Evolutionary conservation across 2,797 vertebrate species (phyloP), one percentile per base, ranked within the genome.

Genomic region (Protosalanx chinensis): DNA sequence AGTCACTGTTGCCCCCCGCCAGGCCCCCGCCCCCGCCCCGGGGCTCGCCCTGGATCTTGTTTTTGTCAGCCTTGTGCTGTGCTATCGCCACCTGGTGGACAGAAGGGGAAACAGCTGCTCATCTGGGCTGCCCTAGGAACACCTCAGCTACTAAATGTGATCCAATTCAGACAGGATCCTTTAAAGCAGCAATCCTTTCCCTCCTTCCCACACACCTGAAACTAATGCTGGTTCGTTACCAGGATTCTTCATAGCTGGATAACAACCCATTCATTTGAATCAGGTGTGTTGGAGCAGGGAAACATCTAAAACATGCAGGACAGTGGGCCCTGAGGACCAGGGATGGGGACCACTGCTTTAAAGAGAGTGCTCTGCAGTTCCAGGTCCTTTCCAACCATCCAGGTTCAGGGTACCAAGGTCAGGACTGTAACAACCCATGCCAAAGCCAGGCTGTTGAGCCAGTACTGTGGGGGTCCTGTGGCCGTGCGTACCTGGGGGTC

Each of bases 21-120:
- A 91, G 90, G 79, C 93, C 94, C 78, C 96, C 96, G 10, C 89
- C 88, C 1, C 89, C 89, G 1, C 95, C 93, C 91, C 96, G 90
- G 53, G 95, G 95, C 84, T 98, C 97, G 57, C 97, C 96, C 0
- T 97, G 96, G 88, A 97, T 96, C 93, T 98, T 97, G 90, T 98
- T 98, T 93, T 96, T 96, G 92, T 97, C 96, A 77, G 97, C 94
- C 85, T 98, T 98, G 88, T 98, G 96, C 87, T 97, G 97, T 32
- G 96, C 95, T 90, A 97, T 89, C 76, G 95, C 95, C 92, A 99
- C 93, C 92, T 91, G 15, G 35, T 60, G 72, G 59, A 29, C 71
- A 61, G n/a, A 68, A 16, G 5, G 12, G 63, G 0, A 4, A 6
- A 64, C 15, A 71, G 33, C 53, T 35, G 0, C 70, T 0, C 41